Conservation (phyloP, 2,888 invertebrate genomes). For the Xylota segnis region DNA sequence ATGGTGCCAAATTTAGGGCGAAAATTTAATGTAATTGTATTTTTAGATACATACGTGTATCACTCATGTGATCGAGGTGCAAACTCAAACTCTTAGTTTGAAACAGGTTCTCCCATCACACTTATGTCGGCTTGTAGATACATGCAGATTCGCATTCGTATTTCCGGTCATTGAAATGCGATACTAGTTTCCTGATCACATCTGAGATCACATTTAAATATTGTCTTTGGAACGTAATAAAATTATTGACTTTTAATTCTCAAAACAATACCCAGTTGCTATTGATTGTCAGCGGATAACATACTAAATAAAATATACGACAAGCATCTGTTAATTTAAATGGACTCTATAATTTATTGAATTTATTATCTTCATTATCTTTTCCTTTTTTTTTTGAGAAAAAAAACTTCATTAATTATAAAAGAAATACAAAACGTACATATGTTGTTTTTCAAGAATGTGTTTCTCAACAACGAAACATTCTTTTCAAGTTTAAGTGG, state of each 20-base stretch:
- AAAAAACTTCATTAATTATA: conserved; percentile 18
- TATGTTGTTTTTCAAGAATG: conserved; percentile 19
- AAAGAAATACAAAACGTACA: background rate
- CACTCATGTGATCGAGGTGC: no score
- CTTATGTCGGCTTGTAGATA: no score
- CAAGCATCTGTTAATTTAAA: conserved; percentile 49
- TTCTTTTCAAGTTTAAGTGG: conserved; percentile 14
- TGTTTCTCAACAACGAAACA: background rate
- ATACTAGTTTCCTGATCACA: no score
- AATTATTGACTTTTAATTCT: conserved; percentile 9
- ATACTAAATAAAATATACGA: conserved; percentile 30
- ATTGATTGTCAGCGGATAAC: conserved; percentile 18
- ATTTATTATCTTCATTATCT: conserved; percentile 33
- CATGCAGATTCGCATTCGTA: no score
- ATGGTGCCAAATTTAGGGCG: no score
- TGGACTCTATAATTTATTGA: conserved; percentile 44
- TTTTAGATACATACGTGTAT: no score
- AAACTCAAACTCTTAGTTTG: no score
- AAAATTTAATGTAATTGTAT: no score
- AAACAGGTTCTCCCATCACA: no score
- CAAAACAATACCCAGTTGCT: conserved; percentile 19
- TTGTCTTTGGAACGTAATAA: background rate
- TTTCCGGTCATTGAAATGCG: no score
- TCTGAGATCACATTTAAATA: background rate
- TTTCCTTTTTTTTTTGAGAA: background rate